phyloP scores from a whole-genome alignment of 2,888 invertebrate species.

The Pachycephus smyrnensis region DNA sequence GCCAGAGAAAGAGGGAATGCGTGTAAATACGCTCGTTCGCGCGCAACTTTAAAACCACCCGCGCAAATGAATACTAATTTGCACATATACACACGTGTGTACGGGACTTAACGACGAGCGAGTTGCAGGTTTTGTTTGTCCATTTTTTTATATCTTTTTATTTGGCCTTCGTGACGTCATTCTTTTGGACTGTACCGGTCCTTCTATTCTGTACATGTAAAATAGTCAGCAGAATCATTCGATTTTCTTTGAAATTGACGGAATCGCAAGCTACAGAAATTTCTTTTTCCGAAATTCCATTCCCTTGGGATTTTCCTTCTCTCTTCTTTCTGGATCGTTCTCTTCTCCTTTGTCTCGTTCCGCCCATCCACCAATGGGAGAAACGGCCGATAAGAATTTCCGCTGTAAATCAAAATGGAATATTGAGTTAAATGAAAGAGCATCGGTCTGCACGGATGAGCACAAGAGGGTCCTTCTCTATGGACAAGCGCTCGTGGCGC shows the following conservation, averaged over 20 bases:
- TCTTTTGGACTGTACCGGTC: neutral
- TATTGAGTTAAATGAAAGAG: conserved; percentile 54
- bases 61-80: conserved; percentile 53
- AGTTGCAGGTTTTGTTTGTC: neutral
- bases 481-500: neutral
- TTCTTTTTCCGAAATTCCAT: neutral
- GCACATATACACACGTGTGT: conserved; percentile 11
- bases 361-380: conserved; percentile 17
- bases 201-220: neutral
- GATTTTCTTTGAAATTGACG: neutral
- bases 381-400: conserved; percentile 46
- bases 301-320: neutral
- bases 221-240: neutral
- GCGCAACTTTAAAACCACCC: conserved; percentile 33
- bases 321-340: neutral
- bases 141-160: neutral
- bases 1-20: conserved; percentile 26
- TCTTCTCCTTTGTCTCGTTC: neutral
- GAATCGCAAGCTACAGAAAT: neutral
- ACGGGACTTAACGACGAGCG: neutral
- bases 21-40: conserved; percentile 40
- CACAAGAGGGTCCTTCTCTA: conserved; percentile 29
- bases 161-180: neutral
- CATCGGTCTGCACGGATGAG: conserved; percentile 49
- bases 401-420: conserved; percentile 52